Evolutionary conservation across 2,797 vertebrate species (phyloP).

Genomic region (Toxotes lorentzi): DNA sequence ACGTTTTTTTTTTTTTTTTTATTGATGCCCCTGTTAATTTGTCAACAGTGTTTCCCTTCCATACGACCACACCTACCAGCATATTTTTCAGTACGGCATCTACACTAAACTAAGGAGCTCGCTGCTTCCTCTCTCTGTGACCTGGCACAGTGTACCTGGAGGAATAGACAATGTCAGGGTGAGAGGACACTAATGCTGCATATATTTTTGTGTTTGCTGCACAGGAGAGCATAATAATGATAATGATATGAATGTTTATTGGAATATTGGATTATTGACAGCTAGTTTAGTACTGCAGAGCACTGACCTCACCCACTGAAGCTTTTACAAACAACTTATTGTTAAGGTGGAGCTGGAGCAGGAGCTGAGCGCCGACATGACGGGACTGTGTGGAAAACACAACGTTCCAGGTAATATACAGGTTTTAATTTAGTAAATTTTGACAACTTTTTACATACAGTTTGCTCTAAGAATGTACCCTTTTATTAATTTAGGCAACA

Average conservation of each 20-base stretch:
- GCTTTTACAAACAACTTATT: background rate
- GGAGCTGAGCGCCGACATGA: constrained; percentile 61
- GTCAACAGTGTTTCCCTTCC: constrained; percentile 83
- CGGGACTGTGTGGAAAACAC: constrained; percentile 77
- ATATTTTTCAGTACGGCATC: constrained; percentile 85
- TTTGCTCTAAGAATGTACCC: background rate
- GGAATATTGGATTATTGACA: background rate
- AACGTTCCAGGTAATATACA: constrained; percentile 53
- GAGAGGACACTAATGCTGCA: constrained; percentile 51
- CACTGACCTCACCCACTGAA: background rate
- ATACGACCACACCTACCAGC: constrained; percentile 86
- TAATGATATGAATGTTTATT: background rate
- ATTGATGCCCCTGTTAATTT: constrained; percentile 1
- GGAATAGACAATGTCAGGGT: constrained; percentile 83
- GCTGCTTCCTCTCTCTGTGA: constrained; percentile 82
- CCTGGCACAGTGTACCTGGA: constrained; percentile 78
- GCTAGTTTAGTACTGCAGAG: background rate
- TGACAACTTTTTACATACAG: background rate
- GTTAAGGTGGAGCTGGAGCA: constrained; percentile 79
- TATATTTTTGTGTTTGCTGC: background rate
- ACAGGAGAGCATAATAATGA: background rate
- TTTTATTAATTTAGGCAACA: constrained; percentile 24
- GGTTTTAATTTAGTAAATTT: background rate
- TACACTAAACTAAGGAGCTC: constrained; percentile 82
- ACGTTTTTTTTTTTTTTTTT: background rate